Conservation (phyloP, 92 coral and sea anemone species). For the Phenganax stokvisi region DNA sequence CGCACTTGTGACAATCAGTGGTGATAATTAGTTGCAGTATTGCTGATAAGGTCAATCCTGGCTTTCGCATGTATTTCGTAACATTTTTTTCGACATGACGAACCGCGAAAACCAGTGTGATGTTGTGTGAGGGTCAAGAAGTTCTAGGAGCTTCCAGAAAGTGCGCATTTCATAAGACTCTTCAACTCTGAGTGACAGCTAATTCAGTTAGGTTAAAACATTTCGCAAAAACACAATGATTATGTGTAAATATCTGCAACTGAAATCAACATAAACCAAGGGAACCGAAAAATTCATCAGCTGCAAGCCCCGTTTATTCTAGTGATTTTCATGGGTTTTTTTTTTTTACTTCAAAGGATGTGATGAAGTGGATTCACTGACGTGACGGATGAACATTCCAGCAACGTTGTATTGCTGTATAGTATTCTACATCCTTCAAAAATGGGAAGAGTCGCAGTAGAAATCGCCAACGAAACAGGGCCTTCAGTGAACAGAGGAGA, state of each 20-base stretch:
- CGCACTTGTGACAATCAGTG: not conserved
- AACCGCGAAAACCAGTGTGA: not conserved
- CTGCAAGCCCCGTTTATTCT: too few species aligned
- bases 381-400: too few species aligned
- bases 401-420: too few species aligned
- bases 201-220: not conserved
- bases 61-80: not conserved
- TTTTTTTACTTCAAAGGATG: too few species aligned
- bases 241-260: not conserved
- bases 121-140: not conserved
- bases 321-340: too few species aligned
- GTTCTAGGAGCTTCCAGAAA: not conserved
- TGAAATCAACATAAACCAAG: too few species aligned
- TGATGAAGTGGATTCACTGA: too few species aligned
- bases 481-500: too few species aligned
- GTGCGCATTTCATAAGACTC: not conserved
- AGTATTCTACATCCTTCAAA: too few species aligned
- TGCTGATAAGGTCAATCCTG: not conserved
- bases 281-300: too few species aligned
- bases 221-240: not conserved
- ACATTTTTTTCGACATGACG: not conserved
- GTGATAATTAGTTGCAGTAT: not conserved
- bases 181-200: not conserved
- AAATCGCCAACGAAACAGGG: too few species aligned
- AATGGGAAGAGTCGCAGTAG: too few species aligned